Base-by-base conservation (phyloP, 2,888 invertebrate genomes). In the Hypercompe scribonia region DNA sequence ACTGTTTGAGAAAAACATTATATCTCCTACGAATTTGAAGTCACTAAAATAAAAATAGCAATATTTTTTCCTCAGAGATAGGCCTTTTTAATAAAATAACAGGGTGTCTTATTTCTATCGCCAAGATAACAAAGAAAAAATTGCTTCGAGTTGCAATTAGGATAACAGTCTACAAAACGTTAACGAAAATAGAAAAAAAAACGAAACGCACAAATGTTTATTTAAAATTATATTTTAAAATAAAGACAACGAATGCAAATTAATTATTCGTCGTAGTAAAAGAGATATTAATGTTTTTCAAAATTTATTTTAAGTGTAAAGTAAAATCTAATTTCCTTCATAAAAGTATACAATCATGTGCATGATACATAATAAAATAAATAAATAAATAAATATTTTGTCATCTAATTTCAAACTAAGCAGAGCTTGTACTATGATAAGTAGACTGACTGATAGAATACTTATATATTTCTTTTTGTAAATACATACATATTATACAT, bases 71-170 rank as follows among this genome's bases (percentile, higher is more conserved):
- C 3, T 28, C 18, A 31, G 15, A 13, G 21, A 66, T 65, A 70
- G 42, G 65, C 21, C 73, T 65, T 71, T 68, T 65, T 58, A 58
- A 11, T 31, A 24, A 5, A 21, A 34, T 15, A 68, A 33, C 8
- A 68, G 15, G 11, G 34, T 68, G 15, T 34, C 54, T 68, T 34
- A 33, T 50, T 67, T 67, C 34, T 54, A 34, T 34, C 33, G 18
- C 8, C 34, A 54, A 54, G 54, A 31, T n/a, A 36, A 68, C 68
- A 68, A 58, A 54, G 54, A 50, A 54, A n/a, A 68, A n/a, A 54
- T 67, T 50, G 54, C 24, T n/a, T 28, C 54, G n/a, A 34, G 54
- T 50, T 68, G 13, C 36, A 54, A 68, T 68, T 68, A 54, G 54
- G 54, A 28, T 68, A 68, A 54, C 54, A 34, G 54, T n/a, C n/a